phyloP scores from a whole-genome alignment of 1,140 invertebrate species.

The Drosophila kepulauana region DNA sequence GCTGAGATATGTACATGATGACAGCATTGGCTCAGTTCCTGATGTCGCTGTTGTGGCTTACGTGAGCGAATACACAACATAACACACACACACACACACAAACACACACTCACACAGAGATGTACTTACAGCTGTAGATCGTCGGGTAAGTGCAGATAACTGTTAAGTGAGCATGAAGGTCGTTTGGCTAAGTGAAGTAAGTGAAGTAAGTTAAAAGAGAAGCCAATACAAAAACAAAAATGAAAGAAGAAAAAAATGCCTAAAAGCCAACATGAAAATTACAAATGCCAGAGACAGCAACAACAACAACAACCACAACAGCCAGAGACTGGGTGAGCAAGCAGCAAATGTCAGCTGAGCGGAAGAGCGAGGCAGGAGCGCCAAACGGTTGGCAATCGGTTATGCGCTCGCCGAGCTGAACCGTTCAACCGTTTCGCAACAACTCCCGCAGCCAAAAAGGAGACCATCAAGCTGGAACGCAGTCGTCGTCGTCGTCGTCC shows the following conservation, averaged over 20 bases:
- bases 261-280: slow-evolving; percentile 22
- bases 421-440: slow-evolving; percentile 65
- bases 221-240: neutral
- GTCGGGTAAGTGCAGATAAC: slow-evolving; percentile 62
- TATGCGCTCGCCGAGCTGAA: slow-evolving; percentile 33
- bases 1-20: neutral
- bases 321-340: neutral
- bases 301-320: neutral
- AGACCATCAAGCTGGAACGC: slow-evolving; percentile 42
- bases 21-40: slow-evolving; percentile 21
- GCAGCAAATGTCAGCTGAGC: slow-evolving; percentile 3
- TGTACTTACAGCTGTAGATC: slow-evolving; percentile 17
- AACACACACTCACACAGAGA: slow-evolving; percentile 20
- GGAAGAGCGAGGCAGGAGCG: slow-evolving; percentile 38
- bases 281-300: slow-evolving; percentile 20
- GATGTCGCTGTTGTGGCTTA: slow-evolving; percentile 49
- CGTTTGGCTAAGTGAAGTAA: slow-evolving; percentile 65
- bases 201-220: slow-evolving; percentile 57
- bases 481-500: neutral
- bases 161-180: slow-evolving; percentile 76
- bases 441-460: slow-evolving; percentile 43
- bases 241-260: slow-evolving; percentile 20
- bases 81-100: slow-evolving; percentile 17
- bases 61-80: slow-evolving; percentile 55
- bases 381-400: slow-evolving; percentile 64